Evolutionary conservation across 2,888 invertebrate species (phyloP), one percentile per base, ranked within the genome.

Genomic region (Tipula helvola): DNA sequence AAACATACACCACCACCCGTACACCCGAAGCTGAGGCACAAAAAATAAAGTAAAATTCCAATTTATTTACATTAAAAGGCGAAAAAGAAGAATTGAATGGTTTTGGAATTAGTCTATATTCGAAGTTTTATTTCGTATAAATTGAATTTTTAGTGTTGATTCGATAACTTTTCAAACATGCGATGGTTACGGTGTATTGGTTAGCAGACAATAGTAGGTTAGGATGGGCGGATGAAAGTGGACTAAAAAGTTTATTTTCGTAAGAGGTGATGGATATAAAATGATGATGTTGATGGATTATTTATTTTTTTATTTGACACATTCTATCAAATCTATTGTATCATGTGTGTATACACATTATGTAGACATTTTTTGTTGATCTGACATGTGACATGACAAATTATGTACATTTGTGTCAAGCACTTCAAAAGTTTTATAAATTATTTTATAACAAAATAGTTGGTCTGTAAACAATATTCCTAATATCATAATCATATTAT

Each of bases 121-220:
- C n/a, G n/a, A n/a, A n/a, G n/a, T n/a, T n/a, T n/a, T n/a, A n/a
- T n/a, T n/a, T n/a, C n/a, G n/a, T n/a, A 71, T 71, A 71, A 71
- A 71, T 71, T 71, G 71, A 71, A 71, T 71, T 71, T 71, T 71
- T 71, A 71, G 71, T 71, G 71, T 71, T 71, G 71, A 71, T 71
- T 71, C 71, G 71, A 71, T 71, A 71, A 71, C 71, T 71, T 71
- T 28, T 28, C 71, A 71, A 71, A 71, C 71, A n/a, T 47, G 47
- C n/a, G n/a, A 47, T 47, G 47, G 47, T 47, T 71, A 71, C 28
- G 10, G 28, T 28, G 28, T 71, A 28, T 28, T 28, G 28, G 71
- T 28, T 71, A 71, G 71, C 8, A 71, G 28, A n/a, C n/a, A 18
- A 10, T 71, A 16, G 39, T 8, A 28, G 71, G 5, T 5, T 16